A percentile compares a stretch with the other conserved stretches of the same genome.
Conservation (phyloP, 1,140 invertebrate species). For the Drosophila obscura region DNA sequence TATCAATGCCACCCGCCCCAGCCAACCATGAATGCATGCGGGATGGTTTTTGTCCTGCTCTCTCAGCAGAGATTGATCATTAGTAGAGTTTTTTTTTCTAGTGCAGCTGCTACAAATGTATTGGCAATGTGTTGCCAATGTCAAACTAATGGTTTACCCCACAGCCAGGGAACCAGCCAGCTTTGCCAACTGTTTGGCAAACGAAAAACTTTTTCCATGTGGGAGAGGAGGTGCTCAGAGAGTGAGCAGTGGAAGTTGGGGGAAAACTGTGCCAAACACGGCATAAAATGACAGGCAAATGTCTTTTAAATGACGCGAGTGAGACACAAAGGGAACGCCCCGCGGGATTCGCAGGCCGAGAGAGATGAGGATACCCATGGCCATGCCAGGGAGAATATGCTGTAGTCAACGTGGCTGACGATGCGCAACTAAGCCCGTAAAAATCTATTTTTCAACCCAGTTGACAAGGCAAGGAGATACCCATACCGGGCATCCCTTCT, state of each 20-base stretch:
- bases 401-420: constrained; percentile 69
- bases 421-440: constrained; percentile 81
- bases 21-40: too few species aligned
- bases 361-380: constrained; percentile 33
- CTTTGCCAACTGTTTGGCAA: constrained; percentile 45
- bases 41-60: not conserved
- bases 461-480: constrained; percentile 68
- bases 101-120: constrained; percentile 77
- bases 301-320: constrained; percentile 82
- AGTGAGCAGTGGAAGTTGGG: constrained; percentile 26
- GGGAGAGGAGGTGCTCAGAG: constrained; percentile 13
- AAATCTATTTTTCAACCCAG: constrained; percentile 82
- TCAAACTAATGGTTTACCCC: constrained; percentile 74
- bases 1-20: not conserved
- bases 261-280: constrained; percentile 80
- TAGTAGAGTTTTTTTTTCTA: constrained; percentile 35
- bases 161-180: constrained; percentile 3
- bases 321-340: constrained; percentile 79
- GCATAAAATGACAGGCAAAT: constrained; percentile 82
- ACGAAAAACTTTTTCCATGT: constrained; percentile 50
- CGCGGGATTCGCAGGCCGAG: constrained; percentile 64
- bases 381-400: constrained; percentile 45
- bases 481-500: constrained; percentile 30
- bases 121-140: constrained; percentile 80
- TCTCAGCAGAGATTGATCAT: constrained; percentile 55